phyloP scores from a whole-genome alignment of 2,888 invertebrate species.

The Parnassius mnemosyne region DNA sequence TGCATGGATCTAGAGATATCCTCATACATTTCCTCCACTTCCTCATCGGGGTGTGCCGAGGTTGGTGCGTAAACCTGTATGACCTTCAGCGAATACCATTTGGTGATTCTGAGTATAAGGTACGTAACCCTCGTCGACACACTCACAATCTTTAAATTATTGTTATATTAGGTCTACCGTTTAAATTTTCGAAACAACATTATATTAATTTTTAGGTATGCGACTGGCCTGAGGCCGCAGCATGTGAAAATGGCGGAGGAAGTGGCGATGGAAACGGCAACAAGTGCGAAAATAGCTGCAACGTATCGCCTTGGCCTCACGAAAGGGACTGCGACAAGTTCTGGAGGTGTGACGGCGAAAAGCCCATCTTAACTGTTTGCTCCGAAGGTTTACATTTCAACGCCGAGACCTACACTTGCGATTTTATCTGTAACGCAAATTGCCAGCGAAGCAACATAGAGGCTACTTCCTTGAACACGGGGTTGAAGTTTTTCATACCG shows the following conservation, averaged over 20 bases:
- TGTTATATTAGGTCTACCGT: too few species aligned
- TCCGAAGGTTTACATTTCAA: constrained; percentile 67
- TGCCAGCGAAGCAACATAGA: constrained; percentile 46
- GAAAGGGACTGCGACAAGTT: constrained; percentile 57
- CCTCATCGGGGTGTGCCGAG: too few species aligned
- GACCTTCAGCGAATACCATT: too few species aligned
- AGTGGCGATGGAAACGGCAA: constrained; percentile 30
- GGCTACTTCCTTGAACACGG: constrained; percentile 38
- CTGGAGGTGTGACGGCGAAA: constrained; percentile 39
- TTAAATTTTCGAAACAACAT: too few species aligned
- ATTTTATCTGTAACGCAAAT: constrained; percentile 56
- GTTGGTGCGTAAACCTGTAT: too few species aligned
- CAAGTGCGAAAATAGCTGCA: constrained; percentile 45
- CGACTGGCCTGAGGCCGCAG: constrained; percentile 35
- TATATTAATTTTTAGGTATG: constrained; percentile 31
- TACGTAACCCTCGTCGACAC: too few species aligned
- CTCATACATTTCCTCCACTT: too few species aligned
- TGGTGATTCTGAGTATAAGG: too few species aligned
- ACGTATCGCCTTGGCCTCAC: constrained; percentile 42
- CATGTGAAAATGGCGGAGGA: constrained; percentile 16
- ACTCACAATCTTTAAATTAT: too few species aligned
- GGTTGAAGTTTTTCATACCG: constrained; percentile 53
- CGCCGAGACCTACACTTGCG: constrained; percentile 49
- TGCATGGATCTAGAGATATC: too few species aligned
- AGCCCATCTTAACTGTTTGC: constrained; percentile 45